Percentiles rank a stretch among this genome's conserved stretches.
Evolutionary conservation across 2,113 vertebrate genomes (phyloP).

Genomic region (Ictalurus furcatus): DNA sequence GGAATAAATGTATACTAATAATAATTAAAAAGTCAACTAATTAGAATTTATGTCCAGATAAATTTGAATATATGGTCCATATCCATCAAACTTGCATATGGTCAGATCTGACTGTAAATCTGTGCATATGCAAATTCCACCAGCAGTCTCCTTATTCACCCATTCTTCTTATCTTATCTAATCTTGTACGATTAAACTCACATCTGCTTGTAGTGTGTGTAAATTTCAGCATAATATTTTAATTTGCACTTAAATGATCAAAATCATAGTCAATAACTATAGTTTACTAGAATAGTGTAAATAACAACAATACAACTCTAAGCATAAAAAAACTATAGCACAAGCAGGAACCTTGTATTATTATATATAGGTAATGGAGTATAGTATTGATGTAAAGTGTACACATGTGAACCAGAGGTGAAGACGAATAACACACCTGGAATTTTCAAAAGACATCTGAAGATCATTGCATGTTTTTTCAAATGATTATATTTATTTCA

Average conservation of each 20-base stretch:
- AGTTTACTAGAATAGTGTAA: neutral
- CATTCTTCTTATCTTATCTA: neutral
- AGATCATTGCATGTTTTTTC: neutral
- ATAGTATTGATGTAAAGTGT: neutral
- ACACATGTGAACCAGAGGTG: neutral
- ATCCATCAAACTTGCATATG: neutral
- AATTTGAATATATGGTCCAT: neutral
- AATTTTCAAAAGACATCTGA: neutral
- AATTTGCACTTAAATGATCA: neutral
- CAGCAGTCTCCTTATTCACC: neutral
- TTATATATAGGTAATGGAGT: neutral
- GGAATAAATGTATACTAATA: neutral
- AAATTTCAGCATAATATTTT: neutral
- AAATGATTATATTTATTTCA: too few species aligned
- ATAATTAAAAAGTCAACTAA: neutral
- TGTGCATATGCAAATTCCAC: neutral
- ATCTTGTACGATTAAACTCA: neutral
- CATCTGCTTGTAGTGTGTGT: neutral
- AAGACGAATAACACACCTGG: neutral
- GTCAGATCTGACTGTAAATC: neutral
- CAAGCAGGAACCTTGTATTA: neutral
- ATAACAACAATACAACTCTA: neutral
- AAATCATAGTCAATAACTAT: neutral
- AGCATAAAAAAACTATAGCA: neutral
- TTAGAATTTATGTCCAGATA: neutral